Evolutionary conservation across 1,140 invertebrate genomes (phyloP).

Genomic region (Drosophila virilis): DNA sequence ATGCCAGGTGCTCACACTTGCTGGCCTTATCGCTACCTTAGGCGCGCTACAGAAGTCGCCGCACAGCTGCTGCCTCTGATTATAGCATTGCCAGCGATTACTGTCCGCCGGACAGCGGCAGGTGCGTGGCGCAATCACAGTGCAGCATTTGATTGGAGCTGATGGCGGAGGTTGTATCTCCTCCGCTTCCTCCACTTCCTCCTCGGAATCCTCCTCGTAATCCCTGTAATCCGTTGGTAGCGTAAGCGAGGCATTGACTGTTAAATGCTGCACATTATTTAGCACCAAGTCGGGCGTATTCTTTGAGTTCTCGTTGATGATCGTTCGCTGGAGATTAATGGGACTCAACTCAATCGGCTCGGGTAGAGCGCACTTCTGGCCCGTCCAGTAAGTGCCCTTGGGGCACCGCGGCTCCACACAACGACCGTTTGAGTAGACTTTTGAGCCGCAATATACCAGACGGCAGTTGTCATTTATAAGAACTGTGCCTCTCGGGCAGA

Average conservation of each 20-base stretch:
- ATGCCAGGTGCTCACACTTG: constrained; percentile 25
- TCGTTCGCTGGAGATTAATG: constrained; percentile 50
- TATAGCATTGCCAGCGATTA: constrained; percentile 59
- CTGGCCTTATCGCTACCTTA: constrained; percentile 51
- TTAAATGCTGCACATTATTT: constrained; percentile 59
- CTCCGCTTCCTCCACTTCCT: neutral
- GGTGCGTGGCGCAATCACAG: constrained; percentile 56
- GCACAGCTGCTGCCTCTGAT: constrained; percentile 46
- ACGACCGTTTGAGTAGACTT: constrained; percentile 23
- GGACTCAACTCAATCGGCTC: constrained; percentile 28
- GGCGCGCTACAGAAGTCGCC: constrained; percentile 56
- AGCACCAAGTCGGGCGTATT: constrained; percentile 32
- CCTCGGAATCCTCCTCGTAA: constrained; percentile 34
- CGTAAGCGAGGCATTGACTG: constrained; percentile 59
- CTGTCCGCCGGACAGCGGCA: constrained; percentile 30
- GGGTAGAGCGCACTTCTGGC: constrained; percentile 41
- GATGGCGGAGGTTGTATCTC: neutral
- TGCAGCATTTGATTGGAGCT: constrained; percentile 39
- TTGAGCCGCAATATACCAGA: constrained; percentile 51
- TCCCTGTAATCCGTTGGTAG: constrained; percentile 26
- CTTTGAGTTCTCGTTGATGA: constrained; percentile 11
- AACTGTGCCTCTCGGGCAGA: constrained; percentile 55
- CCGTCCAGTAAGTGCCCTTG: constrained; percentile 58
- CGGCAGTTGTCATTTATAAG: constrained; percentile 48
- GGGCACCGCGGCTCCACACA: constrained; percentile 59